Evolutionary conservation across 2,113 vertebrate genomes (phyloP).

Genomic region (Eulacestoma nigropectus): DNA sequence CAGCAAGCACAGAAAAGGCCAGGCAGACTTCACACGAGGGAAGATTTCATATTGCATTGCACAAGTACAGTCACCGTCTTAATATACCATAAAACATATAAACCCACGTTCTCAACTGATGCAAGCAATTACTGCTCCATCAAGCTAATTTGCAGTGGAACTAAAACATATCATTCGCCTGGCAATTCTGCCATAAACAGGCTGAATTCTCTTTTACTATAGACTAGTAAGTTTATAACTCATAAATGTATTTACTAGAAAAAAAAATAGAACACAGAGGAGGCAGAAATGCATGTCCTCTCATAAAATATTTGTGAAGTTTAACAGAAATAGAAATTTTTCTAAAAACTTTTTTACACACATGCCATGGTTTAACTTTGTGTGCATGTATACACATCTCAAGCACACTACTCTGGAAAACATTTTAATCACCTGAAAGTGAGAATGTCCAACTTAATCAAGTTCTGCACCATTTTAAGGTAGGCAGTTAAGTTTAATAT

Average conservation of each 20-base stretch:
- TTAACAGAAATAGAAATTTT: not conserved
- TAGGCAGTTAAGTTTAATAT: not conserved
- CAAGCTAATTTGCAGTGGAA: constrained; percentile 18
- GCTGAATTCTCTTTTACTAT: not conserved
- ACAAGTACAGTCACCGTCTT: not conserved
- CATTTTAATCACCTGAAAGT: not conserved
- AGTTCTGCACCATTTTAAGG: not conserved
- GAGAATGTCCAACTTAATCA: not conserved
- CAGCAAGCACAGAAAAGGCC: not conserved
- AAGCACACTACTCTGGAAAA: not conserved
- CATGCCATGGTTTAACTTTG: not conserved
- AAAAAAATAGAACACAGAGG: not conserved
- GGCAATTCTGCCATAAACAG: not conserved
- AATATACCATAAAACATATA: constrained; percentile 9
- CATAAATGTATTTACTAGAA: not conserved
- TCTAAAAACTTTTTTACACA: not conserved
- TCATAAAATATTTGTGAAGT: not conserved
- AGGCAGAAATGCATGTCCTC: not conserved
- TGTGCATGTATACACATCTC: not conserved
- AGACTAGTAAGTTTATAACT: not conserved
- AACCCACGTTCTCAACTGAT: not conserved
- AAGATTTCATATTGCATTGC: not conserved
- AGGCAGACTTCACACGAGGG: not conserved
- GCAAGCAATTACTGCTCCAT: constrained; percentile 24
- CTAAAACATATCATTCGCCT: not conserved